A percentile compares a stretch with the other conserved stretches of the same genome.
Evolutionary conservation across 1,140 invertebrate species (phyloP).

Genomic region (Lepidostoma basale): DNA sequence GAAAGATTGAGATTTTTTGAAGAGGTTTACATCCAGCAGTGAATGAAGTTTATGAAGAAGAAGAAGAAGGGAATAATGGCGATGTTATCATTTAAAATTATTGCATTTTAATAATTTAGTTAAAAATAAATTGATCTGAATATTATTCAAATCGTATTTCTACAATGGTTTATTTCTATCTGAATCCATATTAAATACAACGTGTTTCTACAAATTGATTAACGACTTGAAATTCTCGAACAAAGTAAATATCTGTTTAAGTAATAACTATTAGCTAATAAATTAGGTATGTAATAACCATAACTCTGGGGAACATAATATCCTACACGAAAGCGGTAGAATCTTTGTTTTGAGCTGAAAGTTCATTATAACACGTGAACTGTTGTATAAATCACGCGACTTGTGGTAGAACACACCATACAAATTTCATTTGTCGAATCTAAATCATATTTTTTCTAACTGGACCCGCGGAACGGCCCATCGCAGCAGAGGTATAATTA

Average conservation of each 20-base stretch:
- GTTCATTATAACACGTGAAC: conserved; percentile 45
- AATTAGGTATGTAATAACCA: conserved; percentile 19
- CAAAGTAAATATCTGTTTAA: conserved; percentile 33
- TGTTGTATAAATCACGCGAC: conserved; percentile 43
- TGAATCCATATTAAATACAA: neutral
- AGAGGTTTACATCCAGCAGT: no score
- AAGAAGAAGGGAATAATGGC: no score
- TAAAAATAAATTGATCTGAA: neutral
- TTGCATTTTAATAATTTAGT: neutral
- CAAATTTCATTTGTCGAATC: conserved; percentile 26
- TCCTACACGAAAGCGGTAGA: conserved; percentile 1
- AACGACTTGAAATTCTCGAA: neutral
- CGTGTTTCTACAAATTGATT: neutral
- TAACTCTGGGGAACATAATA: conserved; percentile 4
- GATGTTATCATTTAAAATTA: neutral
- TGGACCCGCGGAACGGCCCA: no score
- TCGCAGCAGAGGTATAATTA: conserved; percentile 4
- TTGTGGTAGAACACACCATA: conserved; percentile 34
- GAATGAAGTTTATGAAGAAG: no score
- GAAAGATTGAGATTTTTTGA: no score
- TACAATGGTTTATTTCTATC: neutral
- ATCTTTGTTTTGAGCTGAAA: conserved; percentile 31
- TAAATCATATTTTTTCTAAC: conserved; percentile 35
- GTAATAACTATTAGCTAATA: conserved; percentile 34
- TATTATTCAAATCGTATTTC: neutral